These are phyloP conservation scores for Trichomycterus rosablanca DNA, from an alignment of 2,113 vertebrate genomes.

Conservation along the genomic window DNA sequence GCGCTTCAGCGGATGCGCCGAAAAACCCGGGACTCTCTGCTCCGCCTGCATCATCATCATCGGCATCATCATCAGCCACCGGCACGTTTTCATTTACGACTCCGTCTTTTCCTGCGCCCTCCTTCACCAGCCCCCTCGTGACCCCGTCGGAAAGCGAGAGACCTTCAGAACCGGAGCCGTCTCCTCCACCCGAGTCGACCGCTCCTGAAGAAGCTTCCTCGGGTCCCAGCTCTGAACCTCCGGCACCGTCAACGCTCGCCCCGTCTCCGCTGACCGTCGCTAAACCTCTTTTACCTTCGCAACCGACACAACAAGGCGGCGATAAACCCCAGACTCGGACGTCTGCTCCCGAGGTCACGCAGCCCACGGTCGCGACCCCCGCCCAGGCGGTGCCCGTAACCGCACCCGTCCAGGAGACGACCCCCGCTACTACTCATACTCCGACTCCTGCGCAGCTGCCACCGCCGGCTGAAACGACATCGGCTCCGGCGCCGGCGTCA, in stretches of 20 bases:
- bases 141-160: slow-evolving; percentile 51
- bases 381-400: background rate
- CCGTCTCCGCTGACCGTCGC: slow-evolving; percentile 39
- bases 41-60: no score
- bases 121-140: slow-evolving; percentile 50
- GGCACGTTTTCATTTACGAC: slow-evolving; percentile 4
- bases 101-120: slow-evolving; percentile 41
- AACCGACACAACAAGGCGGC: background rate
- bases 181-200: background rate
- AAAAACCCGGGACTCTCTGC: no score
- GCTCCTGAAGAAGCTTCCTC: background rate
- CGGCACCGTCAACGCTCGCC: slow-evolving; percentile 2
- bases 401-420: slow-evolving; percentile 16
- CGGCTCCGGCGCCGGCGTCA: slow-evolving; percentile 41
- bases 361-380: slow-evolving; percentile 13
- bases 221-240: slow-evolving; percentile 24
- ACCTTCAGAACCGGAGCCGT: slow-evolving; percentile 36
- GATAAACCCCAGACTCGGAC: slow-evolving; percentile 44
- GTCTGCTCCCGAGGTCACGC: slow-evolving; percentile 12
- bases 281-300: slow-evolving; percentile 33
- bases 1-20: no score
- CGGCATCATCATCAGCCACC: background rate
- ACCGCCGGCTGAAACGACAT: no score
- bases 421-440: background rate
- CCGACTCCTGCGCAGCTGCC: background rate